Evolutionary conservation across 2,888 invertebrate species (phyloP).

Genomic region (Rotaria sp.): DNA sequence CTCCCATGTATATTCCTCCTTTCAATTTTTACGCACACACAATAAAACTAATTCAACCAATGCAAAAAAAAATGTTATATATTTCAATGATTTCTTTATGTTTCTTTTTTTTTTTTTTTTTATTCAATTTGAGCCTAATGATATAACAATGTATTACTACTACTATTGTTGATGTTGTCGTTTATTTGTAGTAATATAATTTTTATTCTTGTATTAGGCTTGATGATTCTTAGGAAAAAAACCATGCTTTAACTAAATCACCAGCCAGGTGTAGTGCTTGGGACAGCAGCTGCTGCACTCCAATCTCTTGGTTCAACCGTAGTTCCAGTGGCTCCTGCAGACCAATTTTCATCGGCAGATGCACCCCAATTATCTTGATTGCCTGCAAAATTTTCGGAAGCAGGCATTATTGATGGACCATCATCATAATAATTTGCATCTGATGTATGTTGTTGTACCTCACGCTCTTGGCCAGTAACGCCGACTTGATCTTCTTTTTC

Average conservation of each 20-base stretch:
- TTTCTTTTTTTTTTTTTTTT: not conserved
- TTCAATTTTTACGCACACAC: not conserved
- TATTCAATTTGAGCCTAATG: not conserved
- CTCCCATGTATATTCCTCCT: too few relatives aligned
- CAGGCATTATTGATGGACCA: constrained; percentile 3
- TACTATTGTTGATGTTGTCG: not conserved
- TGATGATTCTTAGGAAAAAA: not conserved
- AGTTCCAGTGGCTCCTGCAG: not conserved
- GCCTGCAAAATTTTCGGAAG: not conserved
- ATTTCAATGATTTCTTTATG: not conserved
- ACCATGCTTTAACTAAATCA: not conserved
- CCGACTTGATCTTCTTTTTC: constrained; percentile 16
- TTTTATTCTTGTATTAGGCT: not conserved
- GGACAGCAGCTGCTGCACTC: not conserved
- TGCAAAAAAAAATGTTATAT: not conserved
- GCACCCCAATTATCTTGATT: constrained; percentile 17
- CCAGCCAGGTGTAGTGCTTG: not conserved
- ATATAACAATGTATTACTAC: not conserved
- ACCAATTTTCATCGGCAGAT: not conserved
- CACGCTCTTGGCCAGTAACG: not conserved
- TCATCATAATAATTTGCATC: not conserved
- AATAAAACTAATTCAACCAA: not conserved
- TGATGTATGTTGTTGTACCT: not conserved
- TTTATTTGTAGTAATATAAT: not conserved
- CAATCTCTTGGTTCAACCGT: not conserved